Evolutionary conservation across 2,113 vertebrate genomes (phyloP).

Genomic region (Carassius auratus): DNA sequence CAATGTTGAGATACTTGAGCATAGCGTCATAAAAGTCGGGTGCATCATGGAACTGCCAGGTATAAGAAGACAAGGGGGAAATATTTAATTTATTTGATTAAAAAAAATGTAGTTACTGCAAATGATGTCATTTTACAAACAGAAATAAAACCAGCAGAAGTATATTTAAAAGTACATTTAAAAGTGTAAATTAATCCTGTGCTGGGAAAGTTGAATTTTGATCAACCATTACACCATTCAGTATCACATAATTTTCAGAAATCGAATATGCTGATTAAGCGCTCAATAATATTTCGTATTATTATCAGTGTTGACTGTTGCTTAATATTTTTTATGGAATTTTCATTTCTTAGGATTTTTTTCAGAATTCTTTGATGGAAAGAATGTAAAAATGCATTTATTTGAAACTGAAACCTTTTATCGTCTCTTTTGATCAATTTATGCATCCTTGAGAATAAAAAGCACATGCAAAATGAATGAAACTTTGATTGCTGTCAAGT

Average conservation of each 20-base stretch:
- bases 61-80: not conserved
- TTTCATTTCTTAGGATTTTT: not conserved
- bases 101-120: not conserved
- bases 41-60: constrained; percentile 87
- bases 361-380: not conserved
- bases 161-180: no score
- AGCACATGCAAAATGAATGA: not conserved
- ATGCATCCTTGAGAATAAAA: not conserved
- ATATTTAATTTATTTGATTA: not conserved
- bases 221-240: not conserved
- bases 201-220: not conserved
- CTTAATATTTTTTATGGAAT: not conserved
- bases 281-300: not conserved
- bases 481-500: not conserved
- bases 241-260: not conserved
- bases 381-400: not conserved
- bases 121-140: not conserved
- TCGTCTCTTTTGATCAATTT: no score
- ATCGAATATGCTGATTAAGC: not conserved
- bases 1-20: constrained; percentile 93
- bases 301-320: not conserved
- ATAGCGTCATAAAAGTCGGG: constrained; percentile 89
- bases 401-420: not conserved
- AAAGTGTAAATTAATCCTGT: no score
- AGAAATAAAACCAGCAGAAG: no score